Evolutionary conservation across 2,797 vertebrate genomes (phyloP).

Genomic region (Fistularia tabacaria): DNA sequence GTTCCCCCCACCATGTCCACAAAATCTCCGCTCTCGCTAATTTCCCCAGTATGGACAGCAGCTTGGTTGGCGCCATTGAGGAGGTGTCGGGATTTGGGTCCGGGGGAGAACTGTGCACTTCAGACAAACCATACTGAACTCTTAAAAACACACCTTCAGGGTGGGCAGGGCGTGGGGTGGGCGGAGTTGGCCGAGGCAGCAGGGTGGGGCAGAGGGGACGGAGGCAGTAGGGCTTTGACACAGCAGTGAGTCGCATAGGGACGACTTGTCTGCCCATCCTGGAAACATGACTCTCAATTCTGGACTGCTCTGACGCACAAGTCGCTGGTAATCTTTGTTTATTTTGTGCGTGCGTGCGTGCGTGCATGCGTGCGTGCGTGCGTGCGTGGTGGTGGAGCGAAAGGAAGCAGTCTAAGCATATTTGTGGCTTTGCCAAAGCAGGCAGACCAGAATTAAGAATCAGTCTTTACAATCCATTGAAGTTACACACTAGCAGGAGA

Average conservation of each 20-base stretch:
- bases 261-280: constrained; percentile 50
- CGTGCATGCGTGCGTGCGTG: constrained; percentile 7
- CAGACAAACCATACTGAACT: constrained; percentile 30
- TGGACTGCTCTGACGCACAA: constrained; percentile 42
- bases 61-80: constrained; percentile 22
- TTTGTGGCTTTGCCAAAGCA: constrained; percentile 51
- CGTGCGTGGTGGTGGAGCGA: constrained; percentile 11
- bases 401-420: constrained; percentile 33
- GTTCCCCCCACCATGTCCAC: constrained; percentile 2
- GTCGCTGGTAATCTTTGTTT: constrained; percentile 36
- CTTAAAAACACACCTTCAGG: constrained; percentile 26
- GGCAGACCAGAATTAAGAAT: constrained; percentile 60
- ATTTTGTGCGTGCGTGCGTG: constrained; percentile 36
- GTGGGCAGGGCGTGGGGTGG: background rate
- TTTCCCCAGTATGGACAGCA: constrained; percentile 40
- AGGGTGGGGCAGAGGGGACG: constrained; percentile 26
- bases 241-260: constrained; percentile 57
- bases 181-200: background rate
- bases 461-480: constrained; percentile 49
- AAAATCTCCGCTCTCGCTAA: constrained; percentile 38
- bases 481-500: constrained; percentile 51
- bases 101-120: constrained; percentile 37
- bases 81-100: constrained; percentile 31
- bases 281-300: constrained; percentile 51
- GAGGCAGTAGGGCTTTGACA: constrained; percentile 30